phyloP scores from a whole-genome alignment of 2,797 vertebrate species.

The Tarsius wallacei region DNA sequence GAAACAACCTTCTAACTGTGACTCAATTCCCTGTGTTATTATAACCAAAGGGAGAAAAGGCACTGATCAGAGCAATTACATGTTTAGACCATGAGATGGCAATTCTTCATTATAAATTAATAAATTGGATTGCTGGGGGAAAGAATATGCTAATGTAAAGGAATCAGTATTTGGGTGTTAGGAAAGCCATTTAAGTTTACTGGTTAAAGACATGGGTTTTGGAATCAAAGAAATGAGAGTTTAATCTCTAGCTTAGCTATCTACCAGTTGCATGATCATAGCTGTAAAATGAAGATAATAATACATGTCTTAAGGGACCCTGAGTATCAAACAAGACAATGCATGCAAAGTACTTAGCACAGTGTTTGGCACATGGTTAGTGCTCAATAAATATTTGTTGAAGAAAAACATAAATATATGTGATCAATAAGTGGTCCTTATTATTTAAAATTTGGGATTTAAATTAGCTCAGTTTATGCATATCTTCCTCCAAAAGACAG shows the following conservation, averaged over 20 bases:
- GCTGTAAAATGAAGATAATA: neutral
- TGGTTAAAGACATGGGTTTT: neutral
- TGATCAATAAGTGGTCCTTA: neutral
- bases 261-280: neutral
- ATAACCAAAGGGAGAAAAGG: constrained; percentile 12
- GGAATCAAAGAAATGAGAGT: neutral
- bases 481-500: neutral
- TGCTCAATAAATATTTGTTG: neutral
- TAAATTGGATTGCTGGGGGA: neutral
- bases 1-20: neutral
- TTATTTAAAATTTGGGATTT: constrained; percentile 10
- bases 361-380: neutral
- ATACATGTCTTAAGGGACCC: neutral
- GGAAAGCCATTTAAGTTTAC: constrained; percentile 34
- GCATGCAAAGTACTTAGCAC: neutral
- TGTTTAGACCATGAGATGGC: neutral
- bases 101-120: constrained; percentile 52
- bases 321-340: neutral
- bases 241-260: neutral
- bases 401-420: constrained; percentile 15
- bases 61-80: neutral
- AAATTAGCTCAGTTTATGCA: neutral
- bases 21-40: neutral
- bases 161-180: constrained; percentile 7
- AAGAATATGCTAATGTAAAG: constrained; percentile 31